phyloP scores from a whole-genome alignment of 2,888 invertebrate genomes.

The Lottia scabra region DNA sequence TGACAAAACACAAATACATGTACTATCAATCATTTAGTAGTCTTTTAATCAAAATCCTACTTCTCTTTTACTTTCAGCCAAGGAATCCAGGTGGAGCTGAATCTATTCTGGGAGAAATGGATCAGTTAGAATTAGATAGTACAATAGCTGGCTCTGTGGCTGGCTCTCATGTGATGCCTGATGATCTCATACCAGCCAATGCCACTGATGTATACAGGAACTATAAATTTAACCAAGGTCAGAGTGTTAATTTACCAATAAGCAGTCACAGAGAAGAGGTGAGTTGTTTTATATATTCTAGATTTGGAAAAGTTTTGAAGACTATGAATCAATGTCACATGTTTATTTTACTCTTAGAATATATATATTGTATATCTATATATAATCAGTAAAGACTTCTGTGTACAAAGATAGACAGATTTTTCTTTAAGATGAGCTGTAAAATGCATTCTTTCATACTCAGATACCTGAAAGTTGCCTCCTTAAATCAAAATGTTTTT shows the following conservation, averaged over 20 bases:
- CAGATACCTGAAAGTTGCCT: no score
- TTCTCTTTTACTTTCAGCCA: neutral
- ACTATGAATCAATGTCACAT: no score
- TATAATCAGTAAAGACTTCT: no score
- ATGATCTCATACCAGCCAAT: slow-evolving; percentile 55
- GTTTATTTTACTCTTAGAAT: no score
- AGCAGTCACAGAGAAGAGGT: slow-evolving; percentile 54
- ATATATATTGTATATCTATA: no score
- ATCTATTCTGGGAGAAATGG: slow-evolving; percentile 26
- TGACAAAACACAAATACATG: no score
- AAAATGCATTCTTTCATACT: neutral
- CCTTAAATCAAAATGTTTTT: slow-evolving; percentile 18
- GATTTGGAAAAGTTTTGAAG: no score
- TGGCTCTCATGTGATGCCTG: slow-evolving; percentile 42
- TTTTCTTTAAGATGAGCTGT: no score
- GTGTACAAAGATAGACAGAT: no score
- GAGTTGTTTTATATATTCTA: no score
- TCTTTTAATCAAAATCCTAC: neutral
- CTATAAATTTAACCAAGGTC: slow-evolving; percentile 54
- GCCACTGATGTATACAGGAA: slow-evolving; percentile 57
- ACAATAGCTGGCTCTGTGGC: slow-evolving; percentile 31
- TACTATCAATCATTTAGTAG: no score
- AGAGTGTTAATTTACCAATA: slow-evolving; percentile 57
- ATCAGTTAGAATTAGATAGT: slow-evolving; percentile 53
- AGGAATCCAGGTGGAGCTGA: neutral